phyloP scores from a whole-genome alignment of 2,113 vertebrate species.

The Chamaea fasciata region DNA sequence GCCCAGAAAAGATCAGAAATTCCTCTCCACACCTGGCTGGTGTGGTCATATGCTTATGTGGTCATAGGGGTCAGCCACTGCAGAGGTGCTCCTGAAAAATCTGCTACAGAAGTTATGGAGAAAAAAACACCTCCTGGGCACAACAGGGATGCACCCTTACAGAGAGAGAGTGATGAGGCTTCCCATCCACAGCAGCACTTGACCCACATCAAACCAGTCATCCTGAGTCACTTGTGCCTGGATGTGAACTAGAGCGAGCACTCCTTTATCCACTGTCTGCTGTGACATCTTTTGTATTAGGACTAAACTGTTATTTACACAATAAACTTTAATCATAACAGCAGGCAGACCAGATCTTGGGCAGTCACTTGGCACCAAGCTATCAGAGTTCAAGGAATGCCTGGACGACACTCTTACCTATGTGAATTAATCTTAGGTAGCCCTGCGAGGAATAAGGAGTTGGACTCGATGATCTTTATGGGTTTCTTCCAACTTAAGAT shows the following conservation, averaged over 20 bases:
- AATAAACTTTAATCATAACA: not conserved
- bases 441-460: accelerated
- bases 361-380: not conserved
- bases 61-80: not conserved
- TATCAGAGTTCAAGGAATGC: not conserved
- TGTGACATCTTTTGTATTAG: not conserved
- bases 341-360: not conserved
- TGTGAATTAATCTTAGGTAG: not conserved
- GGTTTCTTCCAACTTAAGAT: not conserved
- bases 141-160: not conserved
- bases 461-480: accelerated
- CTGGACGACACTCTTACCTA: not conserved
- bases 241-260: not conserved
- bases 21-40: not conserved
- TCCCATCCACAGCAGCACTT: not conserved
- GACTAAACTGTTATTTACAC: not conserved
- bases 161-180: not conserved
- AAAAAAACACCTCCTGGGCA: not conserved
- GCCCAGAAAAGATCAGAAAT: not conserved
- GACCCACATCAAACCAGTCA: not conserved
- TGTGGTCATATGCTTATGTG: not conserved
- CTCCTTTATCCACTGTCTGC: not conserved
- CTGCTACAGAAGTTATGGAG: not conserved
- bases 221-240: not conserved
- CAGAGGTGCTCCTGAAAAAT: not conserved